Evolutionary conservation across 2,888 invertebrate species (phyloP).

Genomic region (Cenopis cana): DNA sequence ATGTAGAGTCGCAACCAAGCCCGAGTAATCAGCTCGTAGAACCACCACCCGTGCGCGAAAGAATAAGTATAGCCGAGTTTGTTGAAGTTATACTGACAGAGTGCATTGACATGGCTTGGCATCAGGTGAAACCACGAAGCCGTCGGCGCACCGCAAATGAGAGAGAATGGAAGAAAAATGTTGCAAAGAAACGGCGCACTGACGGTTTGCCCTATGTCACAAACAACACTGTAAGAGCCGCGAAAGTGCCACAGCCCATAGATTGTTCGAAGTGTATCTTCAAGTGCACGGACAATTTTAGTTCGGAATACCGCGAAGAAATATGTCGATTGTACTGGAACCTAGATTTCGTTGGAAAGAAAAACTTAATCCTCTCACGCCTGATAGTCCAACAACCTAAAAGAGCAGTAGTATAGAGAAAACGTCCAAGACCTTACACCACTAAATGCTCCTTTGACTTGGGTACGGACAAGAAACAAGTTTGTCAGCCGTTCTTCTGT

Average conservation of each 20-base stretch:
- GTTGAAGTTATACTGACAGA: neutral
- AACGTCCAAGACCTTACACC: constrained; percentile 17
- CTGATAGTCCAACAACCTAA: constrained; percentile 10
- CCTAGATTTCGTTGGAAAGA: constrained; percentile 13
- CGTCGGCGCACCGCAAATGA: neutral
- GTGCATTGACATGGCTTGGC: neutral
- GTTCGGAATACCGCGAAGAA: neutral
- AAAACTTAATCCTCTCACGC: constrained; percentile 25
- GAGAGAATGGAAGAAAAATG: neutral
- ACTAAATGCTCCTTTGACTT: constrained; percentile 20
- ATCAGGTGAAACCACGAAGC: neutral
- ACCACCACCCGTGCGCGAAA: neutral
- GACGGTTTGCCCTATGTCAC: constrained; percentile 2
- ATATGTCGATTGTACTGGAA: constrained; percentile 24
- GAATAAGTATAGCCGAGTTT: neutral
- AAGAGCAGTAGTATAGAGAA: constrained; percentile 7
- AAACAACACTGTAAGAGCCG: neutral
- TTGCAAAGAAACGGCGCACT: neutral
- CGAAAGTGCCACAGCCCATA: neutral
- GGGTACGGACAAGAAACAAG: constrained; percentile 4
- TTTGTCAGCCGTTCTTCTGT: constrained; percentile 38
- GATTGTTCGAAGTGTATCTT: constrained; percentile 3
- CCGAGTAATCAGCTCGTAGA: neutral
- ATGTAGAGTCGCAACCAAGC: too few species aligned
- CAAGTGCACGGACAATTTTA: constrained; percentile 15